These are phyloP conservation scores for Eurytoma californica DNA, from an alignment of 2,888 invertebrate species.

Conservation along the genomic window DNA sequence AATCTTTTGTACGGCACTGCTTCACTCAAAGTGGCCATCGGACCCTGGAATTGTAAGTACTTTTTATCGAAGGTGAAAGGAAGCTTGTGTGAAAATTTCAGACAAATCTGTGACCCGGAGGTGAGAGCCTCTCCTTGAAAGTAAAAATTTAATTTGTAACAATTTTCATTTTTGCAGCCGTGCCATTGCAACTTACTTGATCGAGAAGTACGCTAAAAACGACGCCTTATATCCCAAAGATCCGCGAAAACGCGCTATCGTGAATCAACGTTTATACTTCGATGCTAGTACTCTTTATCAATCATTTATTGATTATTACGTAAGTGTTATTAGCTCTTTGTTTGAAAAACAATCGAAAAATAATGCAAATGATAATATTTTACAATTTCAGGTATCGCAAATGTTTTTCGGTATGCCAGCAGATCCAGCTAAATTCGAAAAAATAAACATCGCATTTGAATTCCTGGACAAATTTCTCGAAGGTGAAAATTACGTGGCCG, in stretches of 20 bases:
- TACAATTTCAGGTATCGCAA: slow-evolving; percentile 77
- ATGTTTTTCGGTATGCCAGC: slow-evolving; percentile 76
- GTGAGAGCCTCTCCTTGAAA: too few species aligned
- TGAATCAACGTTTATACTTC: slow-evolving; percentile 88
- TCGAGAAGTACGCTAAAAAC: slow-evolving; percentile 87
- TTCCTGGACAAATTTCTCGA: slow-evolving; percentile 79
- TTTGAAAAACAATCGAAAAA: background rate
- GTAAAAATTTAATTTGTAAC: background rate
- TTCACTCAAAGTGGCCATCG: too few species aligned
- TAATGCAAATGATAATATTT: background rate
- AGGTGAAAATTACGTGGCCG: slow-evolving; percentile 80
- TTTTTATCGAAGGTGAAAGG: too few species aligned
- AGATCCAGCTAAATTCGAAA: slow-evolving; percentile 64
- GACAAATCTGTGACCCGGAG: too few species aligned
- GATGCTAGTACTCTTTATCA: slow-evolving; percentile 86
- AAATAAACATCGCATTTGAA: slow-evolving; percentile 79
- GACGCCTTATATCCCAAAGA: slow-evolving; percentile 86
- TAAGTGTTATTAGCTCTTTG: slow-evolving; percentile 74
- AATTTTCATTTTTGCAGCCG: slow-evolving; percentile 76
- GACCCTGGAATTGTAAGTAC: too few species aligned
- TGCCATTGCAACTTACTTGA: slow-evolving; percentile 87
- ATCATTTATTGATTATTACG: slow-evolving; percentile 83
- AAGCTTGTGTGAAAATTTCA: too few species aligned
- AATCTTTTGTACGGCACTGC: too few species aligned
- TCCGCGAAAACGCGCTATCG: slow-evolving; percentile 83